Evolutionary conservation across 2,888 invertebrate species (phyloP).

Genomic region (Cremastinae sp.): DNA sequence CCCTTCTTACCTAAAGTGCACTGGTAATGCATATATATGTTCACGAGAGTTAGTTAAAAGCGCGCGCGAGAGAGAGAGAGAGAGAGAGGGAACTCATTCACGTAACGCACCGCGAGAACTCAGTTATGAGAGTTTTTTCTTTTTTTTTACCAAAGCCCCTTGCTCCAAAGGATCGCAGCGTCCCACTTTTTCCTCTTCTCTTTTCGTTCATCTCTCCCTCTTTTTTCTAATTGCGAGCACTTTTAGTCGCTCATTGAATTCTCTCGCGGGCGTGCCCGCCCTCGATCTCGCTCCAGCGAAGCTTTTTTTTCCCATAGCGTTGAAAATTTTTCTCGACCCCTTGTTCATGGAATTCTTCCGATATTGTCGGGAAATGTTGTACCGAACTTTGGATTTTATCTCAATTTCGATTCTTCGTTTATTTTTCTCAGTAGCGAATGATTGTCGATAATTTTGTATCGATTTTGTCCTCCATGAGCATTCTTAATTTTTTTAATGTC

Average conservation of each 20-base stretch:
- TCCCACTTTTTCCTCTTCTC: constrained; percentile 55
- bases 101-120: constrained; percentile 34
- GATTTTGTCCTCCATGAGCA: too few species aligned
- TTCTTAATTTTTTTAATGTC: too few species aligned
- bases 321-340: constrained; percentile 17
- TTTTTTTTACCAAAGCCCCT: constrained; percentile 50
- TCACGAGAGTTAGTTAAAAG: background rate
- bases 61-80: background rate
- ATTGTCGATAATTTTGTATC: too few species aligned
- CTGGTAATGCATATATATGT: constrained; percentile 15
- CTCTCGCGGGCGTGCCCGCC: constrained; percentile 43
- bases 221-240: constrained; percentile 66
- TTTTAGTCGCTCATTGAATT: constrained; percentile 68
- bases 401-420: too few species aligned
- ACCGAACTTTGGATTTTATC: too few species aligned
- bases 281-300: constrained; percentile 30
- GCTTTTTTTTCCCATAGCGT: constrained; percentile 17
- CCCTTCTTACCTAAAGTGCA: constrained; percentile 3
- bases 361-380: background rate
- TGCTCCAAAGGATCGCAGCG: constrained; percentile 56
- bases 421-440: too few species aligned
- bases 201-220: too few species aligned
- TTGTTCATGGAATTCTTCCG: background rate
- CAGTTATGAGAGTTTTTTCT: constrained; percentile 17
- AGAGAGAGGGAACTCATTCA: constrained; percentile 17